phyloP scores from a whole-genome alignment of 64 coral and sea anemone genomes.

The Montipora cactus region DNA sequence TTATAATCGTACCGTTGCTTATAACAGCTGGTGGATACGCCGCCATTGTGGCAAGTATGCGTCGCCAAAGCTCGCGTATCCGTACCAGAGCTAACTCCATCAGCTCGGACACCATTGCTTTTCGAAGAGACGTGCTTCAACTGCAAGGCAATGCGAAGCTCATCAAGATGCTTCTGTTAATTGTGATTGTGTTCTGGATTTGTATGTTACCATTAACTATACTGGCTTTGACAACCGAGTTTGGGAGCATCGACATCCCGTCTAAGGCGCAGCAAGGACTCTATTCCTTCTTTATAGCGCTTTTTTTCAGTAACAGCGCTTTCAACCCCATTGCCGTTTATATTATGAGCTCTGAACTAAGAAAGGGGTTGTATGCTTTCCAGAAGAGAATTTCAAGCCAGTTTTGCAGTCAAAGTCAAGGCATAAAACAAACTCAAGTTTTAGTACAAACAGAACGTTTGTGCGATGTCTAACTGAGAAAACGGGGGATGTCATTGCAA shows the following conservation, averaged over 20 bases:
- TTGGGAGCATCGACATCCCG: conserved; percentile 50
- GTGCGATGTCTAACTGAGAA: background rate
- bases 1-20: conserved; percentile 82
- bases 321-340: conserved; percentile 94
- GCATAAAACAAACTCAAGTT: background rate
- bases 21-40: conserved; percentile 79
- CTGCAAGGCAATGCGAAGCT: conserved; percentile 63
- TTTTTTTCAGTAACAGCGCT: conserved; percentile 91
- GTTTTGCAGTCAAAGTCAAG: background rate
- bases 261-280: conserved; percentile 48
- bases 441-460: background rate
- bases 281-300: conserved; percentile 55
- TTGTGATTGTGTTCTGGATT: conserved; percentile 87
- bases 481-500: background rate
- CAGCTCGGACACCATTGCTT: conserved; percentile 15
- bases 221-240: conserved; percentile 80
- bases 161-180: conserved; percentile 88
- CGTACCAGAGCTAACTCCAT: conserved; percentile 24
- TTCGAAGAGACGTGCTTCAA: conserved; percentile 50
- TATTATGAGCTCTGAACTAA: conserved; percentile 85
- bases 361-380: conserved; percentile 51
- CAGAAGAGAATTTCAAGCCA: background rate
- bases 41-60: conserved; percentile 66
- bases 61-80: conserved; percentile 71
- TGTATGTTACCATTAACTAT: conserved; percentile 85